Percentiles rank a stretch among this genome's conserved stretches.
phyloP scores from a whole-genome alignment of 2,113 vertebrate species.

The Cisticola juncidis region DNA sequence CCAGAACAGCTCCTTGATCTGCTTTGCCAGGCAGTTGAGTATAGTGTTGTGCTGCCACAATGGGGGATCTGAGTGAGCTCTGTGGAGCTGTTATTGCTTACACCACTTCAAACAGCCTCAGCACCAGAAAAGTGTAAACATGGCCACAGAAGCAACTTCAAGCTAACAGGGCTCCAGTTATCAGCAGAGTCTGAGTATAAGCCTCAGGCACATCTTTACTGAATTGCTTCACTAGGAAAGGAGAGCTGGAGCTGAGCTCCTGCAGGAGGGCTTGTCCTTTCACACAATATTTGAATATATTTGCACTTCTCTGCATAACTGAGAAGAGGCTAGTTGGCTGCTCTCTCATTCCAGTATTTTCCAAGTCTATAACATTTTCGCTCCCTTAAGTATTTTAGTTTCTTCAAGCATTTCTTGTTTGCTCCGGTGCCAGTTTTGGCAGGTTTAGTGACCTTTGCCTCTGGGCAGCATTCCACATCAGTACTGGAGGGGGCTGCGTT shows the following conservation, averaged over 20 bases:
- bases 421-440: not conserved
- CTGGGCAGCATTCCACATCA: not conserved
- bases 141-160: not conserved
- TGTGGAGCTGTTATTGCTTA: not conserved
- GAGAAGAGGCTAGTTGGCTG: not conserved
- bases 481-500: not conserved
- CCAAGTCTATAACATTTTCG: not conserved
- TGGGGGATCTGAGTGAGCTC: not conserved
- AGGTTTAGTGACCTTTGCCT: not conserved
- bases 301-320: not conserved
- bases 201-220: not conserved
- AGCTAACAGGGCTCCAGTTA: not conserved
- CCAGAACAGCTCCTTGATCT: not conserved
- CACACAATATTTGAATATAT: not conserved
- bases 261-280: not conserved
- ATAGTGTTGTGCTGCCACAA: fast-evolving
- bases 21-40: not conserved
- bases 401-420: not conserved
- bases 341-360: not conserved
- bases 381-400: not conserved
- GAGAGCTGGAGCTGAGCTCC: not conserved
- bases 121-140: not conserved
- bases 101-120: not conserved
- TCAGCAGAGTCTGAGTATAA: not conserved
- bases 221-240: not conserved